Evolutionary conservation across 2,797 vertebrate species (phyloP), one percentile per base, ranked within the genome.

Genomic region (Cheirogaleus major): DNA sequence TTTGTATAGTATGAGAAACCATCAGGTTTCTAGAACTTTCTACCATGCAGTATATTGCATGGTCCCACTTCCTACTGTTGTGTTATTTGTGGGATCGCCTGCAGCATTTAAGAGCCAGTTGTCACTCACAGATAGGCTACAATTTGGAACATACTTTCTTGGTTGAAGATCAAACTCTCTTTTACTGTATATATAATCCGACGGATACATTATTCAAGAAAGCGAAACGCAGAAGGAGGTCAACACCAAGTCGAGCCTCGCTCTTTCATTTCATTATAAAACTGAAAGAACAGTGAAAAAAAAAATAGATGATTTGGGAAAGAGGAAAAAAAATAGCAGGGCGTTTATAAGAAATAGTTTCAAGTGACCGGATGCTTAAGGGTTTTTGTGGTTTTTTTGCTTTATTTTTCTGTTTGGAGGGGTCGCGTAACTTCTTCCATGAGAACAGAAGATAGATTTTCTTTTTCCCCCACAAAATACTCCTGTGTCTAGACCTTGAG

Each of bases 361-460:
- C 7, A 90, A 85, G 43, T 52, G 25, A 80, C 50, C 69, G 35
- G 23, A 38, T 65, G 20, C 10, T 70, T 63, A 32, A 85, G 0
- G 2, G 2, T 1, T 22, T 88, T 87, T 80, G n/a, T 2, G 38
- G 38, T 65, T 38, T 32, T 2, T 89, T 78, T 13, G 14, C 15
- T 50, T 80, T 89, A 30, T 85, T 83, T 96, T 85, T 43, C 65
- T 96, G 8, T 89, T 78, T 84, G n/a, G 17, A 90, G 38, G 17
- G 38, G 7, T 38, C 59, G 91, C 41, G 81, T 32, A 48, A 35
- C 30, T 79, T 83, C 38, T 30, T 92, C 20, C 69, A 25, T 13
- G 30, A 45, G 30, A 95, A 63, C 2, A 27, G 55, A 72, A 17
- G 57, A 63, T 13, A 85, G 43, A 38, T 22, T 86, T 89, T 84